Conservation (phyloP, 2,888 invertebrate species). For the Drosophila algonquin region DNA sequence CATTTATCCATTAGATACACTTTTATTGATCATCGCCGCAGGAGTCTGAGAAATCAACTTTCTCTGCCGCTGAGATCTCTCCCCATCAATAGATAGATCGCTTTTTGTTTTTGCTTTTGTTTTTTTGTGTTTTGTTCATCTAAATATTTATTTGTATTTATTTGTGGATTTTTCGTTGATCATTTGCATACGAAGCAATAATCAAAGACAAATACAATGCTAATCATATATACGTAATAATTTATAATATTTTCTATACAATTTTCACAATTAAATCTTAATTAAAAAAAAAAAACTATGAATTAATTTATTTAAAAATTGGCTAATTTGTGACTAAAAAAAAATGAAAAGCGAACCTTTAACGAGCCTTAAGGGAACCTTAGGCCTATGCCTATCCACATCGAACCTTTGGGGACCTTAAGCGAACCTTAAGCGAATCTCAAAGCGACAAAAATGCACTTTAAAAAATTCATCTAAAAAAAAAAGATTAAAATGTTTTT, state of each 20-base stretch:
- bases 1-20: constrained; percentile 27
- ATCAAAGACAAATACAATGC: constrained; percentile 5
- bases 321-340: constrained; percentile 79
- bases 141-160: constrained; percentile 71
- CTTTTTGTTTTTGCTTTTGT: constrained; percentile 48
- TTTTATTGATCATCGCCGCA: constrained; percentile 41
- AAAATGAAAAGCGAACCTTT: background rate
- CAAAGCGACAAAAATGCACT: constrained; percentile 37
- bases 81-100: constrained; percentile 46
- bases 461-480: constrained; percentile 53
- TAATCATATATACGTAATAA: constrained; percentile 45
- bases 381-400: background rate
- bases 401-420: constrained; percentile 14
- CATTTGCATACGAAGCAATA: constrained; percentile 63
- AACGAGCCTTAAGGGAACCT: constrained; percentile 33
- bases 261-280: constrained; percentile 42
- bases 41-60: constrained; percentile 43
- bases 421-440: constrained; percentile 33
- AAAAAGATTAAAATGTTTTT: constrained; percentile 24
- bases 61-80: constrained; percentile 36
- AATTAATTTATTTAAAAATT: constrained; percentile 54
- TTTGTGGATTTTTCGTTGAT: constrained; percentile 46
- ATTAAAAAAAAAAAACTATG: constrained; percentile 52
- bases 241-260: constrained; percentile 77
- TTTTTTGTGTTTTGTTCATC: constrained; percentile 53